Conservation (phyloP, 1,140 invertebrate species). For the Mycetomoellerius zeteki region DNA sequence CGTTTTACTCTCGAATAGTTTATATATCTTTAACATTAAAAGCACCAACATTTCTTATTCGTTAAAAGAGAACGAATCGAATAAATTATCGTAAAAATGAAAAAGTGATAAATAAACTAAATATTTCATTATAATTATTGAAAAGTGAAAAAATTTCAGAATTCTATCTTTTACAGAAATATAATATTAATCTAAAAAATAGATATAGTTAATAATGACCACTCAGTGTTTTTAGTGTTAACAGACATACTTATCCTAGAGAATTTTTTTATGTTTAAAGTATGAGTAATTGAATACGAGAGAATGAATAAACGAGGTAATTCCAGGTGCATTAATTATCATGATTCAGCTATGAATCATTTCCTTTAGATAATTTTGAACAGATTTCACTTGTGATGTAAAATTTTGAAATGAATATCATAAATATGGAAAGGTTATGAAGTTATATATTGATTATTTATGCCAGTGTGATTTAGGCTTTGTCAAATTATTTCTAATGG, state of each 20-base stretch:
- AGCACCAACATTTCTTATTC: too few species aligned
- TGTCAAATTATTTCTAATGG: neutral
- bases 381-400: neutral
- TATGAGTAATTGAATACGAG: neutral
- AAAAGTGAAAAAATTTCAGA: too few species aligned
- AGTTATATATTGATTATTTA: neutral
- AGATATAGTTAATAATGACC: too few species aligned
- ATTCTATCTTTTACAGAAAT: too few species aligned
- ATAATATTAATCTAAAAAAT: too few species aligned
- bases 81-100: too few species aligned
- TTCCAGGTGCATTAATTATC: neutral
- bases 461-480: neutral
- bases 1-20: neutral
- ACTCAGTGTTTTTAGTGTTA: too few species aligned
- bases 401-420: neutral
- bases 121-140: too few species aligned
- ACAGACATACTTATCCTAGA: neutral
- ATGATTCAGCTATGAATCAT: neutral
- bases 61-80: too few species aligned
- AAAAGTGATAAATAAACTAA: too few species aligned
- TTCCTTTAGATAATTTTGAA: neutral
- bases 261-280: neutral
- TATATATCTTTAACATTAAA: neutral
- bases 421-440: neutral
- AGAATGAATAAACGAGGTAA: neutral